Evolutionary conservation across 2,888 invertebrate genomes (phyloP), one percentile per base, ranked within the genome.

Genomic region (Lapara coniferarum): DNA sequence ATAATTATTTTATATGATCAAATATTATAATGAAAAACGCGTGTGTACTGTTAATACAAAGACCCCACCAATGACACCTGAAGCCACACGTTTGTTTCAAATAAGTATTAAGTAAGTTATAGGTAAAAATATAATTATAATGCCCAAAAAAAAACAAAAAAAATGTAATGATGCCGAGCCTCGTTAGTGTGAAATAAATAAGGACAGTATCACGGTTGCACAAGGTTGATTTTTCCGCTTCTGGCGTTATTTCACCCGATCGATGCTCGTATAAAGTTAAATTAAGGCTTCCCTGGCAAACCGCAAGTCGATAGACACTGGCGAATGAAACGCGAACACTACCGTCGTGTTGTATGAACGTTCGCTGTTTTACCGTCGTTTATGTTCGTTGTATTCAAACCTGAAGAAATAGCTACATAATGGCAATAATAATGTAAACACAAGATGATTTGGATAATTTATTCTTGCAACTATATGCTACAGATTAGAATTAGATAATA

Each of bases 41-140:
- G 91, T 90, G 90, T 90, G 83, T 85, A 83, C 79, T 84, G 81
- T 77, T 80, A 82, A 89, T 87, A 89, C 88, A 89, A 89, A 91
- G 87, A 91, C 90, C 93, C 93, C 93, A 92, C 93, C 93, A 92
- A 92, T 89, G 86, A 89, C 91, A 91, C 86, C 90, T 84, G 87
- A 89, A 88, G 89, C 90, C 91, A 92, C 92, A 90, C 91, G 92
- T 91, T 87, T 89, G 86, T 84, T 90, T 86, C 87, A 87, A 88
- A 85, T 93, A 92, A 92, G 93, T 92, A 92, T 93, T 93, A 92
- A 90, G 84, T 92, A 92, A 93, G 92, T 89, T 90, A 84, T 89
- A 92, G 90, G 86, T 89, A 90, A 92, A 86, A 51, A 86, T 84
- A 84, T 84, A 88, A 88, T 84, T 84, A 87, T 84, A 85, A 87